These are phyloP conservation scores for Orientallactaga bullata DNA, from an alignment of 2,113 vertebrate genomes.

Conservation along the genomic window DNA sequence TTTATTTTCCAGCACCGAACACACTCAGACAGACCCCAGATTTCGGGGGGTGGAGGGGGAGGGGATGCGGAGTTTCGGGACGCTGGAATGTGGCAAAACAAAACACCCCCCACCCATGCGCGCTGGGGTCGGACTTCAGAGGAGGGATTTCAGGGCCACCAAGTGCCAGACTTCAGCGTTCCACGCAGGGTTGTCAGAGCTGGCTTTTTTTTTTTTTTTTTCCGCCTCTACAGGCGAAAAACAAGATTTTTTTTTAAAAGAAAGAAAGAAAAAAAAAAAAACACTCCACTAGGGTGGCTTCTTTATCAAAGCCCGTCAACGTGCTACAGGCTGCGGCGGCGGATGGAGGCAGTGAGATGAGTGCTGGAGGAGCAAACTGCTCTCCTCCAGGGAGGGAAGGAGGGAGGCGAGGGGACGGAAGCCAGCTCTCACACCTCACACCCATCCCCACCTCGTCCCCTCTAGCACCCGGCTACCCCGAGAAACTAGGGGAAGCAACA, in stretches of 20 bases:
- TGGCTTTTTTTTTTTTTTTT: background rate
- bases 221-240: conserved; percentile 34
- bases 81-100: conserved; percentile 62
- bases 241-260: too few relatives aligned
- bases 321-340: conserved; percentile 76
- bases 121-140: conserved; percentile 28
- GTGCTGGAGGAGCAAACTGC: conserved; percentile 80
- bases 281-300: conserved; percentile 59
- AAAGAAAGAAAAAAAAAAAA: too few relatives aligned
- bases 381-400: background rate
- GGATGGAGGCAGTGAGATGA: conserved; percentile 75
- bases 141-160: background rate
- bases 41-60: background rate
- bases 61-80: conserved; percentile 35
- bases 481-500: background rate
- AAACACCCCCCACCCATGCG: conserved; percentile 36
- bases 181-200: background rate
- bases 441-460: background rate
- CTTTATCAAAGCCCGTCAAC: conserved; percentile 73
- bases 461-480: background rate
- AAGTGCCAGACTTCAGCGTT: conserved; percentile 40
- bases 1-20: conserved; percentile 30
- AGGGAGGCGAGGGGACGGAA: background rate
- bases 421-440: background rate
- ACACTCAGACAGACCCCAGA: conserved; percentile 57